Conservation (phyloP, 2,888 invertebrate species). For the Venusia cambrica region DNA sequence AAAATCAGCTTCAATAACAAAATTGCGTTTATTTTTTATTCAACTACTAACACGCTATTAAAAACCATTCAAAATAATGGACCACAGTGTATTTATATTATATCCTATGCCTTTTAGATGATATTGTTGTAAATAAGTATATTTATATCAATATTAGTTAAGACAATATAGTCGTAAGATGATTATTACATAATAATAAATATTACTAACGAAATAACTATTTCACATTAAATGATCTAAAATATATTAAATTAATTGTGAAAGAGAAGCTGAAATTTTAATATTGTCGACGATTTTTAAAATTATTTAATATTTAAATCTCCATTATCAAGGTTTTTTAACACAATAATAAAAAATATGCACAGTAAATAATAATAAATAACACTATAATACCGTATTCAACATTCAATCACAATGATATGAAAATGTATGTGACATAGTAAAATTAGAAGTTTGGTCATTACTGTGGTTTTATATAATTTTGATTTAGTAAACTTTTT, state of each 20-base stretch:
- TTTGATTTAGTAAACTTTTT: too few relatives aligned
- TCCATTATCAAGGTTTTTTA: too few relatives aligned
- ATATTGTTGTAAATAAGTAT: slow-evolving; percentile 44
- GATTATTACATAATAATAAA: too few relatives aligned
- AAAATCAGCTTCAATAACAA: too few relatives aligned
- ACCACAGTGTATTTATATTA: slow-evolving; percentile 60
- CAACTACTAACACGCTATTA: slow-evolving; percentile 8
- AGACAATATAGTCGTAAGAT: slow-evolving; percentile 32
- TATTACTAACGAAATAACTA: slow-evolving; percentile 42
- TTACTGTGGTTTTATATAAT: too few relatives aligned
- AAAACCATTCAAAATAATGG: slow-evolving; percentile 42
- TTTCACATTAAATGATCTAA: slow-evolving; percentile 15
- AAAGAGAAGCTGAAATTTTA: slow-evolving; percentile 4
- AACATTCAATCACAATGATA: too few relatives aligned
- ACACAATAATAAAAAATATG: too few relatives aligned
- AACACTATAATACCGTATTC: too few relatives aligned
- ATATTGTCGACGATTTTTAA: slow-evolving; percentile 9
- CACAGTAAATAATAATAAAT: too few relatives aligned
- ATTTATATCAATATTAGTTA: slow-evolving; percentile 42
- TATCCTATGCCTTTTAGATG: slow-evolving; percentile 64
- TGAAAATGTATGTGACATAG: too few relatives aligned
- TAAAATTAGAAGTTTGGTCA: too few relatives aligned
- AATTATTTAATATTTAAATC: slow-evolving; percentile 27
- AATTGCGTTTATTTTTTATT: slow-evolving; percentile 2
- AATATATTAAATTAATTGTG: slow-evolving; percentile 10